These are phyloP conservation scores for Cordilura impudica DNA, from an alignment of 2,888 invertebrate genomes.

Conservation along the genomic window DNA sequence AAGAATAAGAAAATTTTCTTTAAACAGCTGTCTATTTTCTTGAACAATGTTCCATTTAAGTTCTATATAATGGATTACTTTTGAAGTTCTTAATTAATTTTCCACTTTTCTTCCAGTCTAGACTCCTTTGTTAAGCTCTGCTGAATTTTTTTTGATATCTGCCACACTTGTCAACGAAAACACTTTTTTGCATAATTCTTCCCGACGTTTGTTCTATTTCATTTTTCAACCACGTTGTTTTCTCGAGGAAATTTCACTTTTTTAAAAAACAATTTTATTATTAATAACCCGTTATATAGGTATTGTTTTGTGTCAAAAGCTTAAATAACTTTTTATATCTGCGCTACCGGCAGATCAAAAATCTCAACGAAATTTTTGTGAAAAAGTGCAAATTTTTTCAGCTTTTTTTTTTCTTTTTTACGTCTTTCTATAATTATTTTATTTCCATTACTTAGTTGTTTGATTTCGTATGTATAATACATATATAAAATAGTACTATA, in stretches of 20 bases:
- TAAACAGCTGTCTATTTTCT: background rate
- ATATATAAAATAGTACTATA: no score
- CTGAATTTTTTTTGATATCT: background rate
- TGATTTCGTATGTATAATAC: no score
- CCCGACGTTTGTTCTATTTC: background rate
- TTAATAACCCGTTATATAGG: no score
- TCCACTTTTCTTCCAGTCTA: background rate
- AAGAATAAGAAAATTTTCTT: background rate
- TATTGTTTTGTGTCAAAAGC: background rate
- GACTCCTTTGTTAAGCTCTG: background rate
- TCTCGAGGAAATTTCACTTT: background rate
- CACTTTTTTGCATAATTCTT: conserved; percentile 54
- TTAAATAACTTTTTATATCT: background rate
- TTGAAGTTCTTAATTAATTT: background rate
- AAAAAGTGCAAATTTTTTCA: conserved; percentile 41
- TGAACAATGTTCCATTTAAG: background rate
- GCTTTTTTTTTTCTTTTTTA: background rate
- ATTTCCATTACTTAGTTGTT: no score
- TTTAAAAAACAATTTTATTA: background rate
- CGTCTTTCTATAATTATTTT: no score
- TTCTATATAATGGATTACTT: background rate
- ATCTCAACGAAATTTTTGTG: conserved; percentile 43
- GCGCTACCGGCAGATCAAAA: conserved; percentile 50
- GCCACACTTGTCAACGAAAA: conserved; percentile 21
- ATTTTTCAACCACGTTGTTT: conserved; percentile 46